Evolutionary conservation across 2,113 vertebrate species (phyloP), one percentile per base, ranked within the genome.

Genomic region (Lethenteron reissneri): DNA sequence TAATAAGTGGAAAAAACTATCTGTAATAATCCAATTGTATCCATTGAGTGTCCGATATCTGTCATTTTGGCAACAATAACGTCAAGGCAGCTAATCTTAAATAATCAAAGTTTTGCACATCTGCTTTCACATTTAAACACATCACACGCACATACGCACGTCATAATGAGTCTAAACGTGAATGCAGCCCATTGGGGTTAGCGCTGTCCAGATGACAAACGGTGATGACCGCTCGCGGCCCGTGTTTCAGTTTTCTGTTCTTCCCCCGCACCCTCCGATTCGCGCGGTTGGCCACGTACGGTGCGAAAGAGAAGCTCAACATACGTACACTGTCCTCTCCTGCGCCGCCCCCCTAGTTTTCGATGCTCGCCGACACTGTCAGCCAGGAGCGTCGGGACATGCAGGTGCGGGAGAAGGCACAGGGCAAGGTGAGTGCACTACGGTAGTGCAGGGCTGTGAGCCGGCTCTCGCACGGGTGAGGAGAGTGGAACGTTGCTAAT

Each of bases 341-440:
- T 25, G 25, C 25, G 64, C 41, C 41, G 5, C 41, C 41, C 12
- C 69, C 17, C 77, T 78, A 95, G 92, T 96, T 97, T 81, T 88
- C 87, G 75, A 80, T 96, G 77, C 78, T 97, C 75, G 86, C 91
- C 71, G 90, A 95, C 79, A 85, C 84, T 75, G 79, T 97, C 71
- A 79, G 85, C 72, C 82, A 85, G 75, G 88, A 97, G 79, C 80
- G 76, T 1, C 79, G 85, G 71, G 84, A 89, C 76, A 84, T 92
- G 70, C 85, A 88, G 77, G 79, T 82, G 71, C 82, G 84, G 78
- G 88, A 89, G 79, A 85, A 84, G 77, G 85, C 85, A 72, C 91
- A 92, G 78, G 81, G 85, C 72, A 88, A 89, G 79, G 94, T 92
- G 80, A 78, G 75, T 17, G 41, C 70, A 68, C 64, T 11, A 2